These are phyloP conservation scores for Coryphaenoides rupestris DNA, from an alignment of 2,113 vertebrate species.

Conservation along the genomic window DNA sequence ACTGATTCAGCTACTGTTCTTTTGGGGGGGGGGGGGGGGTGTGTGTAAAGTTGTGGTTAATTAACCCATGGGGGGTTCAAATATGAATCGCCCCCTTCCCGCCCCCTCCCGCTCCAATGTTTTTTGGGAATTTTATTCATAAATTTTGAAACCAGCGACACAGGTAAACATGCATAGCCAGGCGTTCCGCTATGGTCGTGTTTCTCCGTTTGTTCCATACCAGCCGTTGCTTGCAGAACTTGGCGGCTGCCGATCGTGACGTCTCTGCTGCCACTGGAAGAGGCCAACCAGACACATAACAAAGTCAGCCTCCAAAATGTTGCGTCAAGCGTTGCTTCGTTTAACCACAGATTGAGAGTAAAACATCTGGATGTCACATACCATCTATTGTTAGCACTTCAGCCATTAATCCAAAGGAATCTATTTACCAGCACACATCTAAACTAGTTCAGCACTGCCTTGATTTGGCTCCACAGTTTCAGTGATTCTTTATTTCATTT, in stretches of 20 bases:
- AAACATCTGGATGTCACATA: constrained; percentile 68
- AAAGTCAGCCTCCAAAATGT: constrained; percentile 53
- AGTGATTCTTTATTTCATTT: neutral
- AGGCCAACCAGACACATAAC: constrained; percentile 30
- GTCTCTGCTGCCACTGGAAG: constrained; percentile 14
- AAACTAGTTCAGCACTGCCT: constrained; percentile 10
- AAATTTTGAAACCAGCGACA: no score
- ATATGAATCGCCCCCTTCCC: no score
- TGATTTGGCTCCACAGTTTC: neutral
- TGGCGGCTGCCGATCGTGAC: constrained; percentile 20
- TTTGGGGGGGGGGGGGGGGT: no score
- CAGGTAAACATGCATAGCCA: no score
- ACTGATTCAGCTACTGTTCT: no score
- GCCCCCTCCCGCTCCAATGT: no score
- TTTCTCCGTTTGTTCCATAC: neutral
- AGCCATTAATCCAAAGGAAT: constrained; percentile 10
- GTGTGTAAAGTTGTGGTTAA: no score
- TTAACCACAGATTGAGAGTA: constrained; percentile 17
- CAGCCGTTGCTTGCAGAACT: constrained; percentile 31
- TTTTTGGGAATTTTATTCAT: no score
- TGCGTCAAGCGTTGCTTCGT: constrained; percentile 47
- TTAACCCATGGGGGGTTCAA: no score
- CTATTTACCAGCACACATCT: constrained; percentile 11
- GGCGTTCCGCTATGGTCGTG: no score
- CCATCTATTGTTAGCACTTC: constrained; percentile 31